These are phyloP conservation scores for Dryoscopus gambensis DNA, from an alignment of 2,113 vertebrate species.

Conservation along the genomic window DNA sequence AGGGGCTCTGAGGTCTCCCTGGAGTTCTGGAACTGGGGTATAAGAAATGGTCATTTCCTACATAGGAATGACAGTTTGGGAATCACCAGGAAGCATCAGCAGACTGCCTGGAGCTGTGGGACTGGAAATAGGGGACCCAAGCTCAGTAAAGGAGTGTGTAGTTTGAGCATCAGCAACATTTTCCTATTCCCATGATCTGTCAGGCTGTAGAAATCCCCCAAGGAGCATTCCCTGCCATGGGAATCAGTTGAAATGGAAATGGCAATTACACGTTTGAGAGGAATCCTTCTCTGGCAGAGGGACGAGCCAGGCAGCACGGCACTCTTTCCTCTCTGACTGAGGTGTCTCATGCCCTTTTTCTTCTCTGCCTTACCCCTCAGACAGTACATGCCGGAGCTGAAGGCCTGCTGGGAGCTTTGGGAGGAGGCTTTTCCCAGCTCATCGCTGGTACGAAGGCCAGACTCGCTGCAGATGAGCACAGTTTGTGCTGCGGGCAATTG, in stretches of 20 bases:
- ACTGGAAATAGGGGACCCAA: not conserved
- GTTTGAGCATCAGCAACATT: not conserved
- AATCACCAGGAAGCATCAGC: not conserved
- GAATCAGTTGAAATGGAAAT: slow-evolving; percentile 44
- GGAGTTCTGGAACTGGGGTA: not conserved
- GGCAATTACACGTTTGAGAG: not conserved
- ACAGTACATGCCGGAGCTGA: not conserved
- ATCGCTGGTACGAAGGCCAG: rapidly evolving
- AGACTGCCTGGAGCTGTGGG: not conserved
- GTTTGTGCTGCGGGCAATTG: not conserved
- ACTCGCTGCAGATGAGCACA: not conserved
- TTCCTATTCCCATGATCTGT: slow-evolving; percentile 29
- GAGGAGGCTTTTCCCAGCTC: not conserved
- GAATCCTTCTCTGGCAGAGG: not conserved
- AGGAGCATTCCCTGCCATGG: slow-evolving; percentile 22
- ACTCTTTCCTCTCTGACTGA: not conserved
- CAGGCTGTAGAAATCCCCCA: slow-evolving; percentile 20
- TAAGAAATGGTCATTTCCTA: not conserved
- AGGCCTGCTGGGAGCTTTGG: not conserved
- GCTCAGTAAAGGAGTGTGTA: not conserved
- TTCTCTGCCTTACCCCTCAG: not conserved
- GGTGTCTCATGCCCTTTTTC: not conserved
- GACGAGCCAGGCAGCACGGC: not conserved
- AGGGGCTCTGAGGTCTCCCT: not conserved
- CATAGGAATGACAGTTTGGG: not conserved